These are phyloP conservation scores for Girardia tigrina DNA, from an alignment of 2,888 invertebrate species.

Conservation along the genomic window DNA sequence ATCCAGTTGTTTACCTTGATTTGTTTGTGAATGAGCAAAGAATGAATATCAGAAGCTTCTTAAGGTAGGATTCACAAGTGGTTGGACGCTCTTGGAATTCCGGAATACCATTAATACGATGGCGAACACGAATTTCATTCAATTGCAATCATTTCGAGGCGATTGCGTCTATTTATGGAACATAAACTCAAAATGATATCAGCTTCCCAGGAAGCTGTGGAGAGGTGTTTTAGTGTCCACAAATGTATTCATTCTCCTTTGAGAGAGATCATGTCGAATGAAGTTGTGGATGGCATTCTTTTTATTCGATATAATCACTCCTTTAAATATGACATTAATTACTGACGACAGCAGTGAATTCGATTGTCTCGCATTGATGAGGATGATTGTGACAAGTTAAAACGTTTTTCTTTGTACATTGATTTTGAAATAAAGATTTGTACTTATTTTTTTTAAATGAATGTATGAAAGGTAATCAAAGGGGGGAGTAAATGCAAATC, in stretches of 20 bases:
- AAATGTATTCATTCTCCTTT: not conserved
- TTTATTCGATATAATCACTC: not conserved
- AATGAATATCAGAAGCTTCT: not conserved
- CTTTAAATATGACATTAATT: no score
- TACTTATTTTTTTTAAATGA: no score
- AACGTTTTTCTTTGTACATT: no score
- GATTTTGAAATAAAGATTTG: no score
- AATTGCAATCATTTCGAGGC: not conserved
- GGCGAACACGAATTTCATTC: not conserved
- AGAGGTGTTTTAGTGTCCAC: not conserved
- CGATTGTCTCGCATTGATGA: no score
- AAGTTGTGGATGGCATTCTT: not conserved
- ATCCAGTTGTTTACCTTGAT: not conserved
- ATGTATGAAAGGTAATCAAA: no score
- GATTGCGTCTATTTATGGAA: not conserved
- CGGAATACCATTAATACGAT: not conserved
- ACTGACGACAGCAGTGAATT: no score
- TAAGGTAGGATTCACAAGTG: not conserved
- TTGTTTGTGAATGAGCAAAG: not conserved
- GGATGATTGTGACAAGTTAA: no score
- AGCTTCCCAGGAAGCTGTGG: not conserved
- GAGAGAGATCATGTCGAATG: not conserved
- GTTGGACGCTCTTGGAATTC: not conserved
- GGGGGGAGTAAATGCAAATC: no score
- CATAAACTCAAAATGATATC: not conserved